These are phyloP conservation scores for Mixornis gularis DNA, from an alignment of 2,113 vertebrate genomes.

Conservation along the genomic window DNA sequence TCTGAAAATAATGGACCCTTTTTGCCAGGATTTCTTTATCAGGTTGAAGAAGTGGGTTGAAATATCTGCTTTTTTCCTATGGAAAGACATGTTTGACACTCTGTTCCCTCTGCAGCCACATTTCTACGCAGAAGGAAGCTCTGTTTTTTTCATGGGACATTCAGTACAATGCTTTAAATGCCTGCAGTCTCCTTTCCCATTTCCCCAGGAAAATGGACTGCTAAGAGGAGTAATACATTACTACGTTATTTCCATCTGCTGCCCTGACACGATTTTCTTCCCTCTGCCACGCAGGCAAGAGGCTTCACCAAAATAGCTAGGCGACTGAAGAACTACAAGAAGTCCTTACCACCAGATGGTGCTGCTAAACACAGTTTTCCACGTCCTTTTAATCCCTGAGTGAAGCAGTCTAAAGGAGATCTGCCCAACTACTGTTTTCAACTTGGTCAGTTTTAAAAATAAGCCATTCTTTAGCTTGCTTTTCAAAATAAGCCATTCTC, in stretches of 20 bases:
- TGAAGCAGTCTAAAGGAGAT: background rate
- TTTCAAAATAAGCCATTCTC: background rate
- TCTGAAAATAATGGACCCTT: background rate
- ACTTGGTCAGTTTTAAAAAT: background rate
- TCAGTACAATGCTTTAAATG: background rate
- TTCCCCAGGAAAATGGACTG: background rate
- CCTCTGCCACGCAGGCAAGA: accelerated
- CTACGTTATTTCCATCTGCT: background rate
- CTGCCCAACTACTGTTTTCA: background rate
- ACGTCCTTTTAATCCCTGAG: background rate
- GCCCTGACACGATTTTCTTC: background rate
- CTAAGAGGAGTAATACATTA: background rate
- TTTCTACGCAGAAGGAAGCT: background rate
- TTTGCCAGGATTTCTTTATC: background rate
- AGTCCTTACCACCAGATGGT: background rate
- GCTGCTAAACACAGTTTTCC: background rate
- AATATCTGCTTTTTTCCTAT: background rate
- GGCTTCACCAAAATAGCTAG: background rate
- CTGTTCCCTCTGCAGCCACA: background rate
- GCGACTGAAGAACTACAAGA: background rate
- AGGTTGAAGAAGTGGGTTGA: background rate
- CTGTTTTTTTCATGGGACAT: background rate
- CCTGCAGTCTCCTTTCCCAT: background rate
- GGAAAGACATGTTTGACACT: background rate
- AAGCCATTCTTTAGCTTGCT: background rate